These are phyloP conservation scores for Polyploca ridens DNA, from an alignment of 2,888 invertebrate genomes.

Conservation along the genomic window DNA sequence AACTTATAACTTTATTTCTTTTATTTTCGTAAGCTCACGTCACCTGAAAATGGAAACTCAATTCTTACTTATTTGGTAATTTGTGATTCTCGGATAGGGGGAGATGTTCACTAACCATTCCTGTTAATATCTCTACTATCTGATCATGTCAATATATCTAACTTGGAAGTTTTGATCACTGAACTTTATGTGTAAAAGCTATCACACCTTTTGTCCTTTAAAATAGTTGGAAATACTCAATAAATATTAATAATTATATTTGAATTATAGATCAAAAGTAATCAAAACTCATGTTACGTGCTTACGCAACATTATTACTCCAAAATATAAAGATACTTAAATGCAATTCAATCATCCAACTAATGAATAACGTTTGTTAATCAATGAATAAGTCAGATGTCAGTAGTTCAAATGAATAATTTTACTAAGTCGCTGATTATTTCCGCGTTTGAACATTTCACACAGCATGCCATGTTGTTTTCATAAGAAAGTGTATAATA, in stretches of 20 bases:
- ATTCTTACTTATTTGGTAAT: too few species aligned
- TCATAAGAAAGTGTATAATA: constrained; percentile 3
- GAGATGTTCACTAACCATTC: too few species aligned
- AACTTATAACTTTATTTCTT: not conserved
- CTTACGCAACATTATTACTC: not conserved
- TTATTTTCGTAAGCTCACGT: not conserved
- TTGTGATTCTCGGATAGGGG: too few species aligned
- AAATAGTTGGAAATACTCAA: not conserved
- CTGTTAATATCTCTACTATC: too few species aligned
- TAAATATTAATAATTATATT: not conserved
- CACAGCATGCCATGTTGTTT: not conserved
- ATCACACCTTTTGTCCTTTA: too few species aligned
- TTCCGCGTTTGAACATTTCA: constrained; percentile 20
- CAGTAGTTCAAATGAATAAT: constrained; percentile 42
- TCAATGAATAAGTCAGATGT: constrained; percentile 18
- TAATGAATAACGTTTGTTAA: not conserved
- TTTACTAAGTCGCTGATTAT: constrained; percentile 17
- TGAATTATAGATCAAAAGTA: not conserved
- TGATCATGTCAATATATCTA: too few species aligned
- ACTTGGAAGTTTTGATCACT: too few species aligned
- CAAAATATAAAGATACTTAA: not conserved
- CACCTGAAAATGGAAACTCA: too few species aligned
- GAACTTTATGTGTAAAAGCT: too few species aligned
- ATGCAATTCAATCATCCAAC: not conserved
- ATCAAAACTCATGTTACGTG: not conserved